Conservation (phyloP, 2,888 invertebrate species). For the Eilema griseolum region DNA sequence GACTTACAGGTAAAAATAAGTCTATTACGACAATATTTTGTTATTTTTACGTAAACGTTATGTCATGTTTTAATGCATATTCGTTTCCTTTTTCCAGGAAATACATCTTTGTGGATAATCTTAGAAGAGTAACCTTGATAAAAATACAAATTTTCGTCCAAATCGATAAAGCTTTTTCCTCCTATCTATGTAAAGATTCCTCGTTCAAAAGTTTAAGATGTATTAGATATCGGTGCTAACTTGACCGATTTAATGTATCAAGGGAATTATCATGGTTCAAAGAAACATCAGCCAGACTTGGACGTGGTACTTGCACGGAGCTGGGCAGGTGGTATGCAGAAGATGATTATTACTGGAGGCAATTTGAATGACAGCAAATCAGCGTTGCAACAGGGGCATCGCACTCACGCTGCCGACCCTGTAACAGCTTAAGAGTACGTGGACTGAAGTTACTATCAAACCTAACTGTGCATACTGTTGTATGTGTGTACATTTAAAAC, state of each 20-base stretch:
- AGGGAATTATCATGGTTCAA: conserved; percentile 93
- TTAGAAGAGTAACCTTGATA: background rate
- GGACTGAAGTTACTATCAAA: no score
- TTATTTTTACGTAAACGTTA: no score
- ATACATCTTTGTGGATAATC: background rate
- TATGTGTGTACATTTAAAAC: no score
- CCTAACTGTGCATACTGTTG: no score
- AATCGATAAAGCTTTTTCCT: background rate
- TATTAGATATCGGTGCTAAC: conserved; percentile 96
- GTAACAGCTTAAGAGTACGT: no score
- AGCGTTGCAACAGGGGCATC: no score
- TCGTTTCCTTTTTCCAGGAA: background rate
- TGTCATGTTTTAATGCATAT: no score
- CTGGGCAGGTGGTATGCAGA: conserved; percentile 92
- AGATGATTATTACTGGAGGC: conserved; percentile 96
- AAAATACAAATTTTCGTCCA: background rate
- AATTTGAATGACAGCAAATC: conserved; percentile 91
- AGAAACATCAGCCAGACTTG: conserved; percentile 95
- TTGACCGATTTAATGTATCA: conserved; percentile 96
- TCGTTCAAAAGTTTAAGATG: background rate
- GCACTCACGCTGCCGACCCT: no score
- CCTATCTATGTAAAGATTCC: background rate
- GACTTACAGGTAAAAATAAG: background rate
- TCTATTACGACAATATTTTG: no score
- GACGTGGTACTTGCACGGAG: conserved; percentile 91